These are phyloP conservation scores for Elymnias hypermnestra DNA, from an alignment of 1,140 invertebrate genomes.

Conservation along the genomic window DNA sequence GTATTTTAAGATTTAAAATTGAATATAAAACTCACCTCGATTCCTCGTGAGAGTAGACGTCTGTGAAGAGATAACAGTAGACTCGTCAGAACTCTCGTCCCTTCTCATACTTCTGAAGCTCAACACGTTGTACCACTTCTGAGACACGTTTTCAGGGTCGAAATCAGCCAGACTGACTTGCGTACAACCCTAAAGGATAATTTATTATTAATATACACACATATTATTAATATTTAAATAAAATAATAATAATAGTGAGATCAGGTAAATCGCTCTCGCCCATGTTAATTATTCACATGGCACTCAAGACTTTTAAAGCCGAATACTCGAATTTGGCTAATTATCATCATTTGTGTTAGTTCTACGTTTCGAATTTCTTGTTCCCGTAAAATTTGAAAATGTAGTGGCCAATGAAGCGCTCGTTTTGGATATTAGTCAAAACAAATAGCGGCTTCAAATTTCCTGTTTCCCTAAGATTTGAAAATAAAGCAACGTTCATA, in stretches of 20 bases:
- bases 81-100: conserved; percentile 97
- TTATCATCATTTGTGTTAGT: too few relatives aligned
- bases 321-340: conserved; percentile 75
- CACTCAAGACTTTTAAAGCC: conserved; percentile 56
- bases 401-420: too few relatives aligned
- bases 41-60: conserved; percentile 96
- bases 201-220: too few relatives aligned
- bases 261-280: conserved; percentile 68
- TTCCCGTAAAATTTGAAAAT: too few relatives aligned
- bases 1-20: too few relatives aligned
- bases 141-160: conserved; percentile 85
- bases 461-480: too few relatives aligned
- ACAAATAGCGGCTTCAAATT: too few relatives aligned
- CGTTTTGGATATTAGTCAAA: too few relatives aligned
- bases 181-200: conserved; percentile 87
- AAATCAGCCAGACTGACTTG: conserved; percentile 98
- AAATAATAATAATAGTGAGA: background rate
- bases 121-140: conserved; percentile 97
- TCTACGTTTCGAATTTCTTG: too few relatives aligned
- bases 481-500: too few relatives aligned
- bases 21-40: conserved; percentile 85
- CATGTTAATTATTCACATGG: conserved; percentile 51
- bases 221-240: conserved; percentile 12
- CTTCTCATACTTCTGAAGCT: conserved; percentile 91
- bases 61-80: conserved; percentile 96